Conservation (phyloP, 2,113 vertebrate species). For the Brachypodius melanocephalos region DNA sequence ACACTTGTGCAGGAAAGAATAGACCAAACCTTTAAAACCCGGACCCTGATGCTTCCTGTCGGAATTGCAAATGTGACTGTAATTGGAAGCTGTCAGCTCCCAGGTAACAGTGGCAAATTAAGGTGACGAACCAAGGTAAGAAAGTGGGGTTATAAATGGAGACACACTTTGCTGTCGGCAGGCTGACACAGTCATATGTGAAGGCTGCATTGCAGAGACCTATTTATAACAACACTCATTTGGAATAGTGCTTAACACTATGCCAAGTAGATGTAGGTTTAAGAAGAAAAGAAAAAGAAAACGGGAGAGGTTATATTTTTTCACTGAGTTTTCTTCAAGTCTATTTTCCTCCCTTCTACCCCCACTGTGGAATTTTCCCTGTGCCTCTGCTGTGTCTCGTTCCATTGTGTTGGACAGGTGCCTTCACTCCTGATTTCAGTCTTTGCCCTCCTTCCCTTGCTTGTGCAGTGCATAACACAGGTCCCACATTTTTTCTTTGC, state of each 20-base stretch:
- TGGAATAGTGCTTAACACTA: neutral
- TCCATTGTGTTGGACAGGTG: neutral
- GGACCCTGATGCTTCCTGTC: neutral
- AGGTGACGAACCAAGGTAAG: conserved; percentile 24
- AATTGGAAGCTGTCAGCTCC: conserved; percentile 42
- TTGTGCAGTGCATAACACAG: neutral
- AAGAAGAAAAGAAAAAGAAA: neutral
- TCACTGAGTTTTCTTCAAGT: neutral
- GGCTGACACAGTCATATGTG: neutral
- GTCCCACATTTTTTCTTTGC: neutral
- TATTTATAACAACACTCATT: conserved; percentile 28
- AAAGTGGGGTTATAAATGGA: conserved; percentile 19
- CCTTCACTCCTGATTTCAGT: rapidly evolving
- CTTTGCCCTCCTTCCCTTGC: neutral
- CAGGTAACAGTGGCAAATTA: conserved; percentile 31
- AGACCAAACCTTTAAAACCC: neutral
- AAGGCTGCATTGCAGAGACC: conserved; percentile 2
- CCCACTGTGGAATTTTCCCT: neutral
- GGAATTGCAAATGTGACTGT: conserved; percentile 26
- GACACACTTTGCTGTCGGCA: neutral
- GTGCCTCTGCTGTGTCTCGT: neutral
- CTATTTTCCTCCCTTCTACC: neutral
- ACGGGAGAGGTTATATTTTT: neutral
- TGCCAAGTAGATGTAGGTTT: neutral
- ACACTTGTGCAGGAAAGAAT: conserved; percentile 10